A percentile compares a stretch with the other conserved stretches of the same genome.
Evolutionary conservation across 1,140 invertebrate genomes (phyloP).

Genomic region (Pissodes strobi): DNA sequence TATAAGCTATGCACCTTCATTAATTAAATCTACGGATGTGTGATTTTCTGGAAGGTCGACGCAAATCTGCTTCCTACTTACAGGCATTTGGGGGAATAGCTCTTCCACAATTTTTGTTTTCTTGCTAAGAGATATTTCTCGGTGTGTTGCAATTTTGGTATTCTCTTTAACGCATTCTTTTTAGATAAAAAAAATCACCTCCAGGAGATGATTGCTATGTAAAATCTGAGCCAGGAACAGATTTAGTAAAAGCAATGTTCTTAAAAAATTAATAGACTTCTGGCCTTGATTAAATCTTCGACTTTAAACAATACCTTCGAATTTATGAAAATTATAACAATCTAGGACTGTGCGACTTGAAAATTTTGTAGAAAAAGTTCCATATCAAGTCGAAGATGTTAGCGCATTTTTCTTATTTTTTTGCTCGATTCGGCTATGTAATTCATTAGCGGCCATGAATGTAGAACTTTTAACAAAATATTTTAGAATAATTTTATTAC

Average conservation of each 20-base stretch:
- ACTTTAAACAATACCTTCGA: background rate
- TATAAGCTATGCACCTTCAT: too few relatives aligned
- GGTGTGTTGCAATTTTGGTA: background rate
- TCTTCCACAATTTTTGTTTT: background rate
- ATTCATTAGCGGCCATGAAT: too few relatives aligned
- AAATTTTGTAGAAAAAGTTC: background rate
- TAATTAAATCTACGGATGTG: too few relatives aligned
- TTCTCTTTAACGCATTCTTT: background rate
- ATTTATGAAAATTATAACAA: too few relatives aligned
- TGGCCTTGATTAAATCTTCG: background rate
- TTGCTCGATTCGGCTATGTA: conserved; percentile 7
- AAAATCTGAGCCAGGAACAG: background rate
- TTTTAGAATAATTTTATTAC: background rate
- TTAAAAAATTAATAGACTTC: too few relatives aligned
- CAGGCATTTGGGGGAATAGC: background rate
- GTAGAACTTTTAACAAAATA: conserved; percentile 2
- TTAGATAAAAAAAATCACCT: background rate
- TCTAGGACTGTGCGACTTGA: too few relatives aligned
- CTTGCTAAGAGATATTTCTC: background rate
- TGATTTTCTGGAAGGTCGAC: background rate
- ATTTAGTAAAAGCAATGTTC: background rate
- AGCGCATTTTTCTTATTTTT: too few relatives aligned
- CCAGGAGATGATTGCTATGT: background rate
- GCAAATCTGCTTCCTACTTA: background rate
- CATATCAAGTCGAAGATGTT: background rate